Evolutionary conservation across 37 sponge, comb jelly and placozoan genomes (phyloP).

Genomic region (Aplysina aerophoba): DNA sequence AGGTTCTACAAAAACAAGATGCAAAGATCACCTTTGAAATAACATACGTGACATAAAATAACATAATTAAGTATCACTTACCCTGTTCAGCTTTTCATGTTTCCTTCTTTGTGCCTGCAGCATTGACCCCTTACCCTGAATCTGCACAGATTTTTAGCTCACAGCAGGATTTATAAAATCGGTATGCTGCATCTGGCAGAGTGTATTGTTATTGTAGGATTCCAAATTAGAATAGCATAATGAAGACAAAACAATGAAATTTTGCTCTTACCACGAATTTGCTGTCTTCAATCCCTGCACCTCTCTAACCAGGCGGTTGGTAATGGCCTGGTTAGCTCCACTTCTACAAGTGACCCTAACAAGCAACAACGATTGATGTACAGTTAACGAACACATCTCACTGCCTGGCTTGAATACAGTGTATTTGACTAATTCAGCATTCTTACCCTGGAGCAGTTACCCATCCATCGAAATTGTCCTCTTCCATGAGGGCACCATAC

Average conservation of each 20-base stretch:
- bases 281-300: not conserved
- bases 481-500: constrained; percentile 40
- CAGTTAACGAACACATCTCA: not conserved
- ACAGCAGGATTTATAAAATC: not conserved
- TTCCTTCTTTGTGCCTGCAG: not conserved
- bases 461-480: constrained; percentile 45
- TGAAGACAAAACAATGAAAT: no score
- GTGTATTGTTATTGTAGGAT: not conserved
- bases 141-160: not conserved
- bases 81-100: constrained; percentile 6
- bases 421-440: not conserved
- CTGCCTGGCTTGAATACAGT: not conserved
- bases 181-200: not conserved
- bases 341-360: not conserved
- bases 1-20: not conserved
- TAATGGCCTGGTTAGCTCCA: not conserved
- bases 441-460: constrained; percentile 35
- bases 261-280: not conserved
- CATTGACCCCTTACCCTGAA: not conserved
- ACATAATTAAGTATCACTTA: not conserved
- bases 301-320: not conserved
- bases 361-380: not conserved
- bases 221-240: no score
- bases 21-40: no score
- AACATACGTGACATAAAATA: not conserved